Evolutionary conservation across 2,888 invertebrate species (phyloP).

Genomic region (Hymenopus coronatus): DNA sequence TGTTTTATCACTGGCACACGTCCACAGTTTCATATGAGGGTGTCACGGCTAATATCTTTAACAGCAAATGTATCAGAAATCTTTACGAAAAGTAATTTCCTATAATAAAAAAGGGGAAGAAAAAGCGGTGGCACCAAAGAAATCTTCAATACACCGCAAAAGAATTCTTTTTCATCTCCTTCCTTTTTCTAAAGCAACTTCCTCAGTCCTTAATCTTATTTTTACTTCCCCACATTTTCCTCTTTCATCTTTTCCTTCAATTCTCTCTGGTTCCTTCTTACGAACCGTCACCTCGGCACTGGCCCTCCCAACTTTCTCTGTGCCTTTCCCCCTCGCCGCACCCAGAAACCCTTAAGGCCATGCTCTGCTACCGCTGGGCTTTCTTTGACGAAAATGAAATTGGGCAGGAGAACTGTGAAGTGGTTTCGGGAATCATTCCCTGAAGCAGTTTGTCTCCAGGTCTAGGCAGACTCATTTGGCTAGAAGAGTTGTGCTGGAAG

Average conservation of each 20-base stretch:
- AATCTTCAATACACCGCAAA: background rate
- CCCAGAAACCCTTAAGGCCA: background rate
- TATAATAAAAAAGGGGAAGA: background rate
- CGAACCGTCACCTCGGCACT: background rate
- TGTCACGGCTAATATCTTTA: background rate
- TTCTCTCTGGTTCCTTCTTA: background rate
- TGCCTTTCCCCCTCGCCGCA: background rate
- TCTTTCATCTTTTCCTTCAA: background rate
- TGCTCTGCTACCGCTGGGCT: background rate
- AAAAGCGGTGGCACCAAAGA: background rate
- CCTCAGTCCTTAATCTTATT: background rate
- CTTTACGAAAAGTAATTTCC: background rate
- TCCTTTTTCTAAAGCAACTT: background rate
- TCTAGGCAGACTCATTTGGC: background rate
- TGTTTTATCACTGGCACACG: background rate
- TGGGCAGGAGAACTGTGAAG: constrained; percentile 13
- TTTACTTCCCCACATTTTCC: background rate
- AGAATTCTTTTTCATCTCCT: background rate
- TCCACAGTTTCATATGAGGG: background rate
- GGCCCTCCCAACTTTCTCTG: background rate
- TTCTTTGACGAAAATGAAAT: constrained; percentile 20
- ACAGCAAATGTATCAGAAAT: background rate
- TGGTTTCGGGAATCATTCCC: constrained; percentile 15
- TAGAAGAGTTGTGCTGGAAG: background rate
- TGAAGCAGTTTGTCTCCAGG: background rate